A percentile compares a stretch with the other conserved stretches of the same genome.
phyloP scores from a whole-genome alignment of 2,888 invertebrate species.

The Orthosia gothica region DNA sequence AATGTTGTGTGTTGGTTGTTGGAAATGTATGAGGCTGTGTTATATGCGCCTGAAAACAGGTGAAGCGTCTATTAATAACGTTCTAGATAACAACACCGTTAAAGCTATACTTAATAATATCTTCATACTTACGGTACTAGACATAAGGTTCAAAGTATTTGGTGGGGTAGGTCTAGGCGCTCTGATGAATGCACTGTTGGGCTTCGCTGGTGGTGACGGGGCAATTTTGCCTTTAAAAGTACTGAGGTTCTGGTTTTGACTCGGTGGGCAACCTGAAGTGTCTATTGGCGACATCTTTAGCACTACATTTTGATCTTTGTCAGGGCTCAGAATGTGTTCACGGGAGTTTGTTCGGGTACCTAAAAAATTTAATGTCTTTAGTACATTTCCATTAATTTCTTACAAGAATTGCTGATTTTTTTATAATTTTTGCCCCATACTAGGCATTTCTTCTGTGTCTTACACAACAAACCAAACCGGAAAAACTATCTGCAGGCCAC shows the following conservation, averaged over 20 bases:
- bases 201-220: conserved; percentile 90
- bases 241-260: conserved; percentile 90
- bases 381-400: too few relatives aligned
- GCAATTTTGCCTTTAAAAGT: conserved; percentile 93
- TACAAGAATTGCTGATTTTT: too few relatives aligned
- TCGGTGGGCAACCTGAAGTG: conserved; percentile 88
- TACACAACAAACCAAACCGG: too few relatives aligned
- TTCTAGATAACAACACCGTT: conserved; percentile 76
- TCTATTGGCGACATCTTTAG: conserved; percentile 95
- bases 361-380: conserved; percentile 62
- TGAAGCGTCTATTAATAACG: conserved; percentile 80
- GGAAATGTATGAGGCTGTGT: conserved; percentile 90
- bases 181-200: conserved; percentile 88
- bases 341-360: conserved; percentile 86
- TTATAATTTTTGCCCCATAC: too few relatives aligned
- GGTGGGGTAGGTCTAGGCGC: conserved; percentile 96
- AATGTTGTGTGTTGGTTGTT: conserved; percentile 83
- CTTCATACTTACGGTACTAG: conserved; percentile 88
- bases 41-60: conserved; percentile 91
- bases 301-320: conserved; percentile 93
- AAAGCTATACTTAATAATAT: conserved; percentile 47
- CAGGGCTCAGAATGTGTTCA: conserved; percentile 84
- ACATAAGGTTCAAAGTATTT: conserved; percentile 95
- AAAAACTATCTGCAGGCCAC: too few relatives aligned
- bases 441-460: too few relatives aligned